Conservation (phyloP, 2,113 vertebrate species). For the Hepsetus odoe region DNA sequence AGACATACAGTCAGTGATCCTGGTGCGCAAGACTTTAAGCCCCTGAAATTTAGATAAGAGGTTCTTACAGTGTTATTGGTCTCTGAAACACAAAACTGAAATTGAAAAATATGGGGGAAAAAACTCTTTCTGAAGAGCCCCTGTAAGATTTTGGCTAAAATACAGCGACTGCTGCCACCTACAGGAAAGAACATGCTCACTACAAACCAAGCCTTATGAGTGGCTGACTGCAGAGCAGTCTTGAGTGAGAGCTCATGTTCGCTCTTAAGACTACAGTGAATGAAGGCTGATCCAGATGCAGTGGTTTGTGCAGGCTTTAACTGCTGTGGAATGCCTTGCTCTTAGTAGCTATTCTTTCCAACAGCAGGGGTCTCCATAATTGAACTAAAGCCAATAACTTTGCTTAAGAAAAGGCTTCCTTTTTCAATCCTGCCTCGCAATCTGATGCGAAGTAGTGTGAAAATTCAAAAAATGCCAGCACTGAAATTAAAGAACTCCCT, state of each 20-base stretch:
- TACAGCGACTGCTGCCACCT: conserved; percentile 90
- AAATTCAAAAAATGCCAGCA: neutral
- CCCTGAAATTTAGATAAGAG: neutral
- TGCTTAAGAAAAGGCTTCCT: conserved; percentile 9
- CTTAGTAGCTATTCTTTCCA: conserved; percentile 74
- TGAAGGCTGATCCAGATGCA: neutral
- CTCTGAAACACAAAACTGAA: conserved; percentile 8
- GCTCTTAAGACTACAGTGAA: neutral
- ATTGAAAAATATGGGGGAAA: neutral
- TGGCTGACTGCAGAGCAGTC: neutral
- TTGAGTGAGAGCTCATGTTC: neutral
- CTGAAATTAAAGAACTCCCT: neutral
- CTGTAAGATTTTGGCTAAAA: conserved; percentile 64
- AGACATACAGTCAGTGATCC: neutral
- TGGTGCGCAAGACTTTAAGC: neutral
- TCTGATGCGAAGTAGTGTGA: neutral
- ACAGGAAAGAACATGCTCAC: conserved; percentile 66
- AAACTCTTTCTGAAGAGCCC: neutral
- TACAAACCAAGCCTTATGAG: neutral
- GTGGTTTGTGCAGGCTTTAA: neutral
- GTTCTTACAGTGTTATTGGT: neutral
- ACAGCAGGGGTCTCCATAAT: conserved; percentile 85
- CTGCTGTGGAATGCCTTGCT: conserved; percentile 65
- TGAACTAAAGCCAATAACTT: conserved; percentile 33
- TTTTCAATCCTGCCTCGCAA: neutral